Conservation (phyloP, 92 coral and sea anemone species). For the Parazoanthus atlanticus region DNA sequence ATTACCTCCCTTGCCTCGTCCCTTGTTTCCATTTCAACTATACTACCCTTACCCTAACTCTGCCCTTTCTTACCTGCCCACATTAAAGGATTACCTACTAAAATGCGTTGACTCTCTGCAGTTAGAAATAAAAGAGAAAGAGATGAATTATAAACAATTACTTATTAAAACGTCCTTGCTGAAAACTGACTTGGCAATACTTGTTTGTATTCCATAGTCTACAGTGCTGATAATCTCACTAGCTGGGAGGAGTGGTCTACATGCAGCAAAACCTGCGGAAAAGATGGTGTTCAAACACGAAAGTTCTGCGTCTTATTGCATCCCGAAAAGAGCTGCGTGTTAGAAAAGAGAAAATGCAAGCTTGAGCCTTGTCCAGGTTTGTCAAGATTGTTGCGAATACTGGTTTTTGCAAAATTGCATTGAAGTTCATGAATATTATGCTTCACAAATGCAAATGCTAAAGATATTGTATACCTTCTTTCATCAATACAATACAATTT, state of each 20-base stretch:
- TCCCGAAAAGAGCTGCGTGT: slow-evolving; percentile 10
- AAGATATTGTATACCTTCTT: too few species aligned
- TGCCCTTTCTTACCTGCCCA: too few species aligned
- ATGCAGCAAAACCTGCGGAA: slow-evolving; percentile 23
- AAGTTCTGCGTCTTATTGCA: neutral
- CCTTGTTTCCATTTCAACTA: too few species aligned
- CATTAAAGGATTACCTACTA: too few species aligned
- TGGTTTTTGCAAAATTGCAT: neutral
- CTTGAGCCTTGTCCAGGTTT: slow-evolving; percentile 5
- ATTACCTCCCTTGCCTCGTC: too few species aligned
- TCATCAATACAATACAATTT: too few species aligned
- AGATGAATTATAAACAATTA: too few species aligned
- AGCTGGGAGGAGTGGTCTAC: slow-evolving; percentile 30
- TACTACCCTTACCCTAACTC: too few species aligned
- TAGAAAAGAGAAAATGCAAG: slow-evolving; percentile 29
- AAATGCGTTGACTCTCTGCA: too few species aligned
- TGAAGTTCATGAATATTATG: neutral
- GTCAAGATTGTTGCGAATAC: neutral
- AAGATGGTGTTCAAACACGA: slow-evolving; percentile 23
- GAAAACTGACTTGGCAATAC: neutral
- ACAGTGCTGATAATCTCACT: slow-evolving; percentile 26
- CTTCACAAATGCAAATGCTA: neutral
- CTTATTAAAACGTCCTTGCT: too few species aligned
- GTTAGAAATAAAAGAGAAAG: too few species aligned
- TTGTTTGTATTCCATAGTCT: neutral